These are phyloP conservation scores for Sakesphorus luctuosus DNA, from an alignment of 2,113 vertebrate species.

Conservation along the genomic window DNA sequence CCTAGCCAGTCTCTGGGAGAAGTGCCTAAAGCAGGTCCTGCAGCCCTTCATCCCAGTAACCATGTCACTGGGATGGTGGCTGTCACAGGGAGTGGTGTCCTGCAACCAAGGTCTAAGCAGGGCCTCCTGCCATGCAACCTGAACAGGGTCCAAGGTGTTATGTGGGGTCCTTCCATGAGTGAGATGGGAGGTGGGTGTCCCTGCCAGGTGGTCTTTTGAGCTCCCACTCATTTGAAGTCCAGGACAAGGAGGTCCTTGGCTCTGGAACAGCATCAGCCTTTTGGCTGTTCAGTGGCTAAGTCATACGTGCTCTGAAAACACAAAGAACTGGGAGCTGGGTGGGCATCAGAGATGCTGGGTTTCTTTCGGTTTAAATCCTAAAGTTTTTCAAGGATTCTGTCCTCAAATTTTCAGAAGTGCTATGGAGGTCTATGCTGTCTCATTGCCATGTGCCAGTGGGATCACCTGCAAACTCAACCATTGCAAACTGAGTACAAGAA, in stretches of 20 bases:
- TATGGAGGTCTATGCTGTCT: background rate
- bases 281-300: background rate
- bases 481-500: background rate
- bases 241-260: background rate
- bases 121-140: background rate
- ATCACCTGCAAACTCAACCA: background rate
- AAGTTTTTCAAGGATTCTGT: background rate
- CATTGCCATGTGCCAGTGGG: background rate
- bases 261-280: background rate
- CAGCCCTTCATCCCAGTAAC: background rate
- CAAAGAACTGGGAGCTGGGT: background rate
- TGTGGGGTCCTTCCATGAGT: fast-evolving
- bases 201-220: background rate
- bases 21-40: background rate
- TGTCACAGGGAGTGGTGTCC: background rate
- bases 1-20: fast-evolving
- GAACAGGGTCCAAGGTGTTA: background rate
- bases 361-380: background rate
- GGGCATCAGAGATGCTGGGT: background rate
- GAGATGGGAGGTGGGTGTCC: background rate
- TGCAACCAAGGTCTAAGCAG: fast-evolving
- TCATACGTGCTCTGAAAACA: background rate
- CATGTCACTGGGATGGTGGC: background rate
- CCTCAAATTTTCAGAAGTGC: background rate
- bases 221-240: background rate